Base-by-base conservation (phyloP, 2,888 invertebrate species). In the Agrilus cyanescens region DNA sequence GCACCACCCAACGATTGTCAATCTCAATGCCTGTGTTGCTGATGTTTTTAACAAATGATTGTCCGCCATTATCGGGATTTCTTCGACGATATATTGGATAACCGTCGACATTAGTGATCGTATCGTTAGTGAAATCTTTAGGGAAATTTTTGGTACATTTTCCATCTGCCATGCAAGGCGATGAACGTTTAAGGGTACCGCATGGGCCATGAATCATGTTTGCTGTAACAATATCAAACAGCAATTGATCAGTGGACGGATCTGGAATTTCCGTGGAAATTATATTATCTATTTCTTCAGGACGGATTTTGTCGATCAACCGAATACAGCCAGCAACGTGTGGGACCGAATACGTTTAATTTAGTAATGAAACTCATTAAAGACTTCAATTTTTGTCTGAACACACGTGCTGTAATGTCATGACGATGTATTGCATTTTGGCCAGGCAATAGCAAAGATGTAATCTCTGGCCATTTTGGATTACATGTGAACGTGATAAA, bases 161-260 rank as follows among this genome's bases (percentile, higher is more conserved):
- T 37, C 58, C 60, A 45, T 62, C 55, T 32, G 46, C 46, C 62
- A 64, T 67, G 54, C 67, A 67, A n/a, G 61, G 60, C 32, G 55
- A 57, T 44, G 43, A 41, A 32, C 40, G 46, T 50, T 63, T 63
- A n/a, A 57, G 37, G 36, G 43, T 43, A 41, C 63, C 64, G 50
- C 65, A 65, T 37, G 65, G 64, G 30, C 65, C 65, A 57, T 67
- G 66, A 37, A 61, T 53, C 61, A 67, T 69, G 41, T 61, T 52
- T 46, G 50, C 59, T 5, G 47, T 58, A 34, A 67, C 59, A 50
- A 61, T 52, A 38, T 52, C 45, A 37, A 46, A 48, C 29, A 60
- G 49, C 31, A 45, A 32, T 46, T 44, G 57, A 50, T 64, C 58
- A n/a, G 18, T 46, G 4, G 46, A 29, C 8, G 38, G 46, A 55